phyloP scores from a whole-genome alignment of 2,888 invertebrate genomes.

The Ophraella communa region DNA sequence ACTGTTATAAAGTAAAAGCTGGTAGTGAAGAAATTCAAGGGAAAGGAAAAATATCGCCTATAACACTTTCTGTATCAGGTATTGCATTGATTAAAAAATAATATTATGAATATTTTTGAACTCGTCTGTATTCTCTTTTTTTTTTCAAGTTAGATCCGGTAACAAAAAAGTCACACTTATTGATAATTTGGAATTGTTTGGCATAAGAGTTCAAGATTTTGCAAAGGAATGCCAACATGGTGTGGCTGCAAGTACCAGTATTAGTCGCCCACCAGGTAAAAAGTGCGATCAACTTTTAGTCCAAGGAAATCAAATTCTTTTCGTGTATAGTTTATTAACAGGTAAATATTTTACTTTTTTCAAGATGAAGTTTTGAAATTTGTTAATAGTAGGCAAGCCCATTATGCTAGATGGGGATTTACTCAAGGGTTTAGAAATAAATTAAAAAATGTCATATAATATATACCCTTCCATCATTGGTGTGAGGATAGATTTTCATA shows the following conservation, averaged over 20 bases:
- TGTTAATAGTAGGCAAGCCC: no score
- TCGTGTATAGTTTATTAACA: constrained; percentile 54
- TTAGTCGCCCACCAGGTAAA: constrained; percentile 76
- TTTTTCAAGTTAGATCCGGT: constrained; percentile 70
- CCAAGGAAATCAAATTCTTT: constrained; percentile 87
- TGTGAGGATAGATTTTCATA: no score
- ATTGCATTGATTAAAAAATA: no score
- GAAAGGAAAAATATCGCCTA: constrained; percentile 77
- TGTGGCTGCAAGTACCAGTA: constrained; percentile 86
- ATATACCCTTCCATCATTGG: no score
- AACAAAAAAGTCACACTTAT: constrained; percentile 93
- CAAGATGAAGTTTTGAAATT: no score
- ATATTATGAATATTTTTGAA: no score
- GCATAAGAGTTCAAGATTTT: constrained; percentile 80
- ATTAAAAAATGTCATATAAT: no score
- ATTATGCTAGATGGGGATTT: no score
- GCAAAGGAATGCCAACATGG: constrained; percentile 83
- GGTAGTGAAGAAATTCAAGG: constrained; percentile 63
- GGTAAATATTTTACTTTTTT: constrained; percentile 39
- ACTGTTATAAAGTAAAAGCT: constrained; percentile 69
- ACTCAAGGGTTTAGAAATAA: no score
- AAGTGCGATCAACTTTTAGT: constrained; percentile 79
- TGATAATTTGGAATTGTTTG: constrained; percentile 87
- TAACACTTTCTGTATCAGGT: constrained; percentile 74
- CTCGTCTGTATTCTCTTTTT: no score